These are phyloP conservation scores for Ranitomeya variabilis DNA, from an alignment of 2,113 vertebrate species.

Conservation along the genomic window DNA sequence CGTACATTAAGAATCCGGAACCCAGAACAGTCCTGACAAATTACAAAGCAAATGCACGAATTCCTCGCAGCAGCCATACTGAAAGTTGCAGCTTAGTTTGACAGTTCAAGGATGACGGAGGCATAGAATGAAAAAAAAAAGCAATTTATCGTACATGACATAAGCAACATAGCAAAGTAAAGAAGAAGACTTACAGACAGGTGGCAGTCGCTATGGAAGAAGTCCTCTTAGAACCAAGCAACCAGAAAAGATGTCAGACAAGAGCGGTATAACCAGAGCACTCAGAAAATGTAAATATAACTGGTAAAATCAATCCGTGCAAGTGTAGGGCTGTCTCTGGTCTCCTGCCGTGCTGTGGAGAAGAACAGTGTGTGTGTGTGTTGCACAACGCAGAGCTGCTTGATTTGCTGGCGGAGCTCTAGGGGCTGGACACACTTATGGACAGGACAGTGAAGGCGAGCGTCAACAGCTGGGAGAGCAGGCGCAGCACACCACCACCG, in stretches of 20 bases:
- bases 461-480: conserved; percentile 49
- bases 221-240: conserved; percentile 9
- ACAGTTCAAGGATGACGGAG: conserved; percentile 5
- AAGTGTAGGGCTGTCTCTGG: conserved; percentile 17
- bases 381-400: conserved; percentile 38
- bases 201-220: neutral
- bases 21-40: neutral
- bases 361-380: conserved; percentile 19
- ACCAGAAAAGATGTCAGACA: neutral
- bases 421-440: conserved; percentile 43
- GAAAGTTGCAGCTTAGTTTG: conserved; percentile 16
- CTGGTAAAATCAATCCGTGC: conserved; percentile 35
- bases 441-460: conserved; percentile 30
- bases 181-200: conserved; percentile 37
- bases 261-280: neutral
- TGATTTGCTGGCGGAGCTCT: conserved; percentile 33
- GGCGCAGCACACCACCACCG: conserved; percentile 25
- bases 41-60: neutral
- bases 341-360: conserved; percentile 44
- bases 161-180: neutral
- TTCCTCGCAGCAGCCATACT: neutral
- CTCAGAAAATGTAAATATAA: neutral
- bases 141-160: neutral
- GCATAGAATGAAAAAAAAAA: neutral
- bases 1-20: neutral